Evolutionary conservation across 2,113 vertebrate genomes (phyloP), one percentile per base, ranked within the genome.

Genomic region (Macaca nemestrina): DNA sequence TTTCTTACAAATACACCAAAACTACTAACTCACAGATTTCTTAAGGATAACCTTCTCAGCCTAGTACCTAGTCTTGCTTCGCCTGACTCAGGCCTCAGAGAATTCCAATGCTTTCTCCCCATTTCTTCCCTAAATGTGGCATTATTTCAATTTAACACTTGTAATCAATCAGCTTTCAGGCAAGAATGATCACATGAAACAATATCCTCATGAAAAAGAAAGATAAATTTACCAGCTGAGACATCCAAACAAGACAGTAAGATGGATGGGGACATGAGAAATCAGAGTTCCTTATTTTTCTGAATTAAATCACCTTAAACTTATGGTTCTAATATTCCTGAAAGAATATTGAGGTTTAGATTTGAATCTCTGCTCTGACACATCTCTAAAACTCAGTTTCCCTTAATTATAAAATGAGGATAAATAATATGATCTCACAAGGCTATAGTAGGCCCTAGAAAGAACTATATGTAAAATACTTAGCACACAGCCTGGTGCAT

Each of bases 141-240:
- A 94, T 96, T 88, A 75, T 91, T 96, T 96, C 92, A 94, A 95
- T 92, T 90, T 78, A 92, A 85, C 52, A 22, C 81, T 90, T 96
- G 59, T 57, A 92, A 88, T 96, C 93, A 55, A 30, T 96, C 88
- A 94, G 67, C 70, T 73, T 92, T 38, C 80, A 96, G 76, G 61
- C 84, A 94, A 94, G 95, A 88, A 79, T 90, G 67, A 90, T 61
- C 38, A 72, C 85, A 95, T 88, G 59, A 92, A 91, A 83, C 50
- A 83, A 64, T 75, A 64, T 90, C 45, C 45, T 95, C 84, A 64
- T 61, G 83, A 55, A 90, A 97, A 85, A 68, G 40, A 55, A 97
- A 79, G 50, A 97, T 68, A 84, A 48, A 94, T 96, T 73, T 78
- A 61, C 82, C 85, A 78, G 35, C 75, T 35, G 81, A 96, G 76